These are phyloP conservation scores for Micromys minutus DNA, from an alignment of 2,113 vertebrate genomes.

Conservation along the genomic window DNA sequence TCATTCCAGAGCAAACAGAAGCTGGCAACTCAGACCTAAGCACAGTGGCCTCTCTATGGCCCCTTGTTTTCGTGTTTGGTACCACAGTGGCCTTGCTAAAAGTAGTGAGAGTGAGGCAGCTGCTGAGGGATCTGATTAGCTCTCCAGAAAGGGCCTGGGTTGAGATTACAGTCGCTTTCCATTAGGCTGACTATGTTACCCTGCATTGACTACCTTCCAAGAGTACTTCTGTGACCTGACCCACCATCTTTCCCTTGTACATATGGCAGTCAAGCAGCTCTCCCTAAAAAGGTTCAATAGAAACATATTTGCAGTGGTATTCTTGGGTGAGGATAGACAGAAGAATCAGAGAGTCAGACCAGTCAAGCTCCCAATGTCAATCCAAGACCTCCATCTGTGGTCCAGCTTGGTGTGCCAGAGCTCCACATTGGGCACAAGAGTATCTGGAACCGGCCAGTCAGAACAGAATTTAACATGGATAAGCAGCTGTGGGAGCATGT, in stretches of 20 bases:
- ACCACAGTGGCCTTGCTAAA: background rate
- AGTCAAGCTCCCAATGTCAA: background rate
- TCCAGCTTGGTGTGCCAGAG: background rate
- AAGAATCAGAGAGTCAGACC: background rate
- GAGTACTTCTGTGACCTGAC: background rate
- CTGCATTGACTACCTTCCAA: background rate
- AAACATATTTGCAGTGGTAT: background rate
- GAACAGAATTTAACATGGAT: background rate
- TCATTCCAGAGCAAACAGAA: background rate
- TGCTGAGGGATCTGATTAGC: background rate
- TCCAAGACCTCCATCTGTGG: background rate
- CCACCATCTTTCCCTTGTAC: background rate
- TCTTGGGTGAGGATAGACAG: background rate
- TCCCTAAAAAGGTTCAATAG: background rate
- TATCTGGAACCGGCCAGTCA: background rate
- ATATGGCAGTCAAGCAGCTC: background rate
- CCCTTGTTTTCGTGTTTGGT: background rate
- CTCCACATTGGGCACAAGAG: background rate
- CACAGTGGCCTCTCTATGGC: background rate
- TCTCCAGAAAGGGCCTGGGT: background rate
- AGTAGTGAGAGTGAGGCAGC: background rate
- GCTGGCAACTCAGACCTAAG: background rate
- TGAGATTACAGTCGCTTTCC: background rate
- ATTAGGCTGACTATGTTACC: background rate
- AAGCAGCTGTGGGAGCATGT: background rate